Percentiles rank a stretch among this genome's conserved stretches.
These are phyloP conservation scores for Hippolais icterina DNA, from an alignment of 2,113 vertebrate genomes.

Conservation along the genomic window DNA sequence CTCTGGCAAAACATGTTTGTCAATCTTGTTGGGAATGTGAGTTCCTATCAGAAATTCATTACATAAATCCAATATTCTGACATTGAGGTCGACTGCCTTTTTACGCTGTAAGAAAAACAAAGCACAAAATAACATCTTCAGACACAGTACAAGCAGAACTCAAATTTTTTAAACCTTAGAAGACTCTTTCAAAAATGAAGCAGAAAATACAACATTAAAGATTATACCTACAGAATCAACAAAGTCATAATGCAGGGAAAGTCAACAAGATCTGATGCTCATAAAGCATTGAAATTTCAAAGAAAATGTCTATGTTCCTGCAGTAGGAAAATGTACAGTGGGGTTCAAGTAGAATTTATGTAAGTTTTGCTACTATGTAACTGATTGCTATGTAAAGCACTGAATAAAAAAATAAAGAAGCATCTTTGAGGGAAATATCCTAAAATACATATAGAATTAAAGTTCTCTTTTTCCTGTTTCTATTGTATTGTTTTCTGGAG, in stretches of 20 bases:
- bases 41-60: conserved; percentile 86
- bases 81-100: conserved; percentile 87
- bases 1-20: conserved; percentile 82
- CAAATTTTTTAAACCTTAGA: not conserved
- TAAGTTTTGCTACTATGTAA: not conserved
- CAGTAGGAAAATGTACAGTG: not conserved
- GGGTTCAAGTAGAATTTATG: not conserved
- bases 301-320: not conserved
- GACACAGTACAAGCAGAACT: not conserved
- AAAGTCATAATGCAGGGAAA: not conserved
- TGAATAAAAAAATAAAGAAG: not conserved
- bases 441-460: not conserved
- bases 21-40: conserved; percentile 88
- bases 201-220: not conserved
- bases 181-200: not conserved
- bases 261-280: not conserved
- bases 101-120: conserved; percentile 76
- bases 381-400: not conserved
- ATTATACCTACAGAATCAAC: not conserved
- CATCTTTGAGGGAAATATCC: not conserved
- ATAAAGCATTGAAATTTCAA: not conserved
- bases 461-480: not conserved
- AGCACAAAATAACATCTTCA: not conserved
- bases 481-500: not conserved
- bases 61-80: conserved; percentile 90